Base-by-base conservation (phyloP, 2,797 vertebrate species). In the Amblyopsis hoosieri region DNA sequence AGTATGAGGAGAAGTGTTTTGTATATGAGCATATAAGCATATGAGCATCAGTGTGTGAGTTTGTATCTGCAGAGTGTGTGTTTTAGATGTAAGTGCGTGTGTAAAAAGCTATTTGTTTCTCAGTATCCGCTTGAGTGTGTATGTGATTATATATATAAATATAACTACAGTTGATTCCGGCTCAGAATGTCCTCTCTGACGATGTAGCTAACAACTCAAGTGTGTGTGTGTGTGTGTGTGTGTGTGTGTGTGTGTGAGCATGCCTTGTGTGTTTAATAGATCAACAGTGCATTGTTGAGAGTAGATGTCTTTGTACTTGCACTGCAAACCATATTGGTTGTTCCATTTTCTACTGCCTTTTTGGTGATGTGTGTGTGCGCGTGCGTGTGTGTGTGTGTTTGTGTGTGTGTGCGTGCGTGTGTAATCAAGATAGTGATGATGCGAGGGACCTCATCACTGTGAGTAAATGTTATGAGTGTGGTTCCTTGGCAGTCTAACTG, bases 141-240 rank as follows among this genome's bases (percentile, higher is more conserved):
- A 15, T 57, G 54, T 64, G 66, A 69, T 52, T 66, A 81, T 75
- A 82, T 85, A 78, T 23, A 23, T 23, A 80, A 74, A 49, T 67
- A 29, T 47, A 47, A 61, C 45, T 64, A 54, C 9, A 64, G 64
- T 52, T 71, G 67, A 76, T 69, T 65, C 61, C 9, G 57, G 46
- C 10, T 57, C 12, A 23, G 14, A 37, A 14, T 29, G 11, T 51
- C 37, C 49, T 46, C 23, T 37, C 60, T 57, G 59, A 63, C 72
- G 68, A 77, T 84, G 62, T 59, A 75, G 65, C 62, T 71, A 67
- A 74, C 69, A 66, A 61, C 60, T 80, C 57, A 69, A 64, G 63
- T 59, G 64, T 61, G 64, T 60, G 60, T 60, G n/a, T n/a, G n/a
- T n/a, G n/a, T n/a, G 19, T 67, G 37, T 60, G 33, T 67, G 52